Evolutionary conservation across 1,140 invertebrate genomes (phyloP).

Genomic region (Brachystomella parvula): DNA sequence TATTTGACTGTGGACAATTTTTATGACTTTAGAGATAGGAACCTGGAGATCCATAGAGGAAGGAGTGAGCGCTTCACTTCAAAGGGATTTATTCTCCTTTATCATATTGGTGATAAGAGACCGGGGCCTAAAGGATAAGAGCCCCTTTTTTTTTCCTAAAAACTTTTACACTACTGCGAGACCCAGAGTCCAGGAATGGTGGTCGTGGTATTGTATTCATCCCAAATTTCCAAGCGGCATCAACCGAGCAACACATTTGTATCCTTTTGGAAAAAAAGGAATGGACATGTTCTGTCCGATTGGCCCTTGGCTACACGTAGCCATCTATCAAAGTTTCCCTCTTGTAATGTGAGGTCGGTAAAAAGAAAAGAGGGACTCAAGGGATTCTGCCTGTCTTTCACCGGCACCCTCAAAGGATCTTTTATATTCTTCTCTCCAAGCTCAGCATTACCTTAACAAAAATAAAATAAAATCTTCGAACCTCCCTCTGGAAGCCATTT

Average conservation of each 20-base stretch:
- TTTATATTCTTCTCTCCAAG: neutral
- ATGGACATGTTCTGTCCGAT: too few relatives aligned
- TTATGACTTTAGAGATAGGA: neutral
- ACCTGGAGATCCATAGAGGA: neutral
- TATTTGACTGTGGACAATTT: neutral
- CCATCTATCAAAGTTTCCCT: neutral
- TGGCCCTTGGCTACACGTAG: neutral
- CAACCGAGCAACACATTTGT: neutral
- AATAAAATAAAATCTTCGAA: neutral
- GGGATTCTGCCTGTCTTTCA: conserved; percentile 14
- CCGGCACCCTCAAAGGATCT: conserved; percentile 29
- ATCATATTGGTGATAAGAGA: conserved; percentile 38
- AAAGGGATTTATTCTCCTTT: conserved; percentile 39
- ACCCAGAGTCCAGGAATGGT: too few relatives aligned
- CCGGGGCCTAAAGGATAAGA: conserved; percentile 32
- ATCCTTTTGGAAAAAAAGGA: neutral
- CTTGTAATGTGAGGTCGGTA: neutral
- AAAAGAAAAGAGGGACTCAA: conserved; percentile 9
- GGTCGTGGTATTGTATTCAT: neutral
- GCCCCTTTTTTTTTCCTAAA: too few relatives aligned
- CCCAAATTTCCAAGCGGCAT: neutral
- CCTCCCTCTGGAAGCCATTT: conserved; percentile 23
- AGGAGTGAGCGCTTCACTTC: conserved; percentile 16
- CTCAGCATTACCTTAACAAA: neutral
- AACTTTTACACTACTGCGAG: neutral